A percentile compares a stretch with the other conserved stretches of the same genome.
These are phyloP conservation scores for Chironex yamaguchii DNA, from an alignment of 30 jellyfish, hydroid and myxozoan species.

Conservation along the genomic window DNA sequence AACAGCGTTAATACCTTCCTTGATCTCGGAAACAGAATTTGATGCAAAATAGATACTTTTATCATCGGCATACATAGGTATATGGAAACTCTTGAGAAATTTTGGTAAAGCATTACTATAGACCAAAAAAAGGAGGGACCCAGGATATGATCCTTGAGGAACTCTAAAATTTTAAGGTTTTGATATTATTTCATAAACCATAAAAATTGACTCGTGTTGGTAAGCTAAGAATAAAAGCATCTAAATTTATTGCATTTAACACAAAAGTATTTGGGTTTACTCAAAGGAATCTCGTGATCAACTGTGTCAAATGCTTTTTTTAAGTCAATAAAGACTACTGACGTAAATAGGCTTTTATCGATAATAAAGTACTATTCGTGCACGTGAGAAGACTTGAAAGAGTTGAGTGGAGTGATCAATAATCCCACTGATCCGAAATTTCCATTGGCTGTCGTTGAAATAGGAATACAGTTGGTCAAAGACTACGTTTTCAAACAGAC, in stretches of 20 bases:
- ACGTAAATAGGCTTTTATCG: constrained; percentile 46
- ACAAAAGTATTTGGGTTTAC: constrained; percentile 46
- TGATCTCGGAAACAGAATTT: too few relatives aligned
- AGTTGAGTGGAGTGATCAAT: constrained; percentile 51
- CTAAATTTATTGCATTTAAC: constrained; percentile 46
- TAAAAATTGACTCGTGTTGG: constrained; percentile 34
- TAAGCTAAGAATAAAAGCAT: constrained; percentile 31
- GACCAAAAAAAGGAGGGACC: constrained; percentile 36
- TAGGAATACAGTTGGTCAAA: constrained; percentile 60
- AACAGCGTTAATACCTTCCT: too few relatives aligned
- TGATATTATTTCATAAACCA: constrained; percentile 30
- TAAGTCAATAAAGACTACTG: constrained; percentile 54
- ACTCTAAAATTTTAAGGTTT: constrained; percentile 33
- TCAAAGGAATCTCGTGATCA: constrained; percentile 14
- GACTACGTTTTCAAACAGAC: constrained; percentile 56
- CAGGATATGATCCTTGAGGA: constrained; percentile 44
- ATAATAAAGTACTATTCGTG: constrained; percentile 62
- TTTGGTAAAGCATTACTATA: constrained; percentile 45
- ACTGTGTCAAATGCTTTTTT: constrained; percentile 64
- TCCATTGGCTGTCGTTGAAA: constrained; percentile 50
- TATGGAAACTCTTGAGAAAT: constrained; percentile 37
- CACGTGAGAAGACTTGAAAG: constrained; percentile 59
- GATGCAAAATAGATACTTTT: constrained; percentile 54
- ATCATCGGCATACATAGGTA: constrained; percentile 46
- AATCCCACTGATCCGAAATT: constrained; percentile 66